Evolutionary conservation across 2,797 vertebrate species (phyloP).

Genomic region (Hipposideros larvatus): DNA sequence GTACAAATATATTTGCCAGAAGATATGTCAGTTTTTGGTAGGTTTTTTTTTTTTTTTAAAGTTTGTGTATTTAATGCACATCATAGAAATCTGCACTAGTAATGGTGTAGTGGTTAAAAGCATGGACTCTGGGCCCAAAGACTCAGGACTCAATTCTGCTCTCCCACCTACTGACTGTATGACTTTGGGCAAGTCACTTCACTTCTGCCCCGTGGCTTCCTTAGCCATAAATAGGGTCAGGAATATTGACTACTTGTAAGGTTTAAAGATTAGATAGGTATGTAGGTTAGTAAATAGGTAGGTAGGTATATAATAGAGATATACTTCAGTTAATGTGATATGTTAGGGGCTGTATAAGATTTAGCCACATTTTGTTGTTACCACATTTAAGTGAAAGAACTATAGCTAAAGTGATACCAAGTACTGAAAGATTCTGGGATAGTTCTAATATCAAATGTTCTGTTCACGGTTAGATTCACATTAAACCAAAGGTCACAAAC

Average conservation of each 20-base stretch:
- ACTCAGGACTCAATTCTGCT: not conserved
- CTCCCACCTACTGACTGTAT: not conserved
- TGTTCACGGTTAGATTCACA: not conserved
- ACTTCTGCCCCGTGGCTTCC: not conserved
- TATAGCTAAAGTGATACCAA: not conserved
- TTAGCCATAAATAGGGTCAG: not conserved
- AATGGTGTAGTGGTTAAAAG: not conserved
- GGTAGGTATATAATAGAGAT: not conserved
- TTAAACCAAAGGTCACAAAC: not conserved
- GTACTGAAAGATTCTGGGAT: not conserved
- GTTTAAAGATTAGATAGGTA: not conserved
- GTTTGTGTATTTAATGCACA: not conserved
- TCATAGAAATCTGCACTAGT: not conserved
- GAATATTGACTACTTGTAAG: not conserved
- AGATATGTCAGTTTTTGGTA: not conserved
- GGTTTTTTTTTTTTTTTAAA: constrained; percentile 3
- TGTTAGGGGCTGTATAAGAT: not conserved
- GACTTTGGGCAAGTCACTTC: not conserved
- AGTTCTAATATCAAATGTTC: not conserved
- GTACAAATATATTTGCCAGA: not conserved
- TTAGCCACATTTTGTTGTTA: not conserved
- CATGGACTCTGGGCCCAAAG: not conserved
- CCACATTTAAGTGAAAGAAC: not conserved
- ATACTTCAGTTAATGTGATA: not conserved
- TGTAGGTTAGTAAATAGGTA: accelerated